Evolutionary conservation across 2,888 invertebrate genomes (phyloP).

Genomic region (Margaritifera margaritifera): DNA sequence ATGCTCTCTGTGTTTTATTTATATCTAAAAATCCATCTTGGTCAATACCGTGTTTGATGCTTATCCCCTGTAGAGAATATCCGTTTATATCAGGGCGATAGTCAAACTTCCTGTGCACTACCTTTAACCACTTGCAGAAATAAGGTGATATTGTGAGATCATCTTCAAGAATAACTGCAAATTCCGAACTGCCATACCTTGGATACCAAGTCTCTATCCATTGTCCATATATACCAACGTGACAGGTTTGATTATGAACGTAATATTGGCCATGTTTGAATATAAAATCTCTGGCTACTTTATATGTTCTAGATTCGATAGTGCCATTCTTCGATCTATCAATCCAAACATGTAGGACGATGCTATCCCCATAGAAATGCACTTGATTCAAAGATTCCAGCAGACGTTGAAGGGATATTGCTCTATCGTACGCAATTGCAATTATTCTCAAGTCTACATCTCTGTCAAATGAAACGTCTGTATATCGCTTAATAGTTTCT

Average conservation of each 20-base stretch:
- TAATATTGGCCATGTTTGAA: slow-evolving; percentile 16
- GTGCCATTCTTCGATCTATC: slow-evolving; percentile 16
- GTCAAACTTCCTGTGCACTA: slow-evolving; percentile 41
- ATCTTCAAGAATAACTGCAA: slow-evolving; percentile 54
- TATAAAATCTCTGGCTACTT: slow-evolving; percentile 8
- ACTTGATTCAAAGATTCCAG: slow-evolving; percentile 16
- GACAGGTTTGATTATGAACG: slow-evolving; percentile 16
- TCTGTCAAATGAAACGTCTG: no score
- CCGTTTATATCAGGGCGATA: slow-evolving; percentile 33
- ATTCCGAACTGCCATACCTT: slow-evolving; percentile 27
- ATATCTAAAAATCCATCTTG: slow-evolving; percentile 16
- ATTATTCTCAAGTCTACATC: slow-evolving; percentile 17
- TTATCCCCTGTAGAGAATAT: slow-evolving; percentile 39
- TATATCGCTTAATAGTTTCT: no score
- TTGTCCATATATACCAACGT: slow-evolving; percentile 30
- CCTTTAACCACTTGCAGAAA: slow-evolving; percentile 48
- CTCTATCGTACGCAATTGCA: slow-evolving; percentile 14
- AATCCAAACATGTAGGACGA: slow-evolving; percentile 21
- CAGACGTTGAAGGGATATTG: slow-evolving; percentile 14
- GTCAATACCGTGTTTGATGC: slow-evolving; percentile 32
- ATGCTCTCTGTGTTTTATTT: slow-evolving; percentile 25
- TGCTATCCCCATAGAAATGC: slow-evolving; percentile 14
- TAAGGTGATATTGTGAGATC: slow-evolving; percentile 49
- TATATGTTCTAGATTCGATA: slow-evolving; percentile 7
- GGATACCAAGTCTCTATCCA: slow-evolving; percentile 48